Conservation (phyloP, 2,888 invertebrate species). For the Ormyrus rosae region DNA sequence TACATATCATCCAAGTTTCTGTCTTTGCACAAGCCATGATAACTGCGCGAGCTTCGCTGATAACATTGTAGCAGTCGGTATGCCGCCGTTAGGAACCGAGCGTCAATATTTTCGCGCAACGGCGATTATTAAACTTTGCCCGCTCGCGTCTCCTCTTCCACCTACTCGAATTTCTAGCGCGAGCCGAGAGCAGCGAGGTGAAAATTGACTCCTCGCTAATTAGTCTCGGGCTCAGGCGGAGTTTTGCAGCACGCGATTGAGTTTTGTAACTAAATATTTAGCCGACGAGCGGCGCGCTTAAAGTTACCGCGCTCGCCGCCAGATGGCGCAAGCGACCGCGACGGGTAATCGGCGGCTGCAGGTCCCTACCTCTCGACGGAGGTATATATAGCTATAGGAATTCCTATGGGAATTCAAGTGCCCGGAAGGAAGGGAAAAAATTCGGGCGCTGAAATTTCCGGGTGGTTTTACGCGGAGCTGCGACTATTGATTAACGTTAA, state of each 20-base stretch:
- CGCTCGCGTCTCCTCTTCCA: neutral
- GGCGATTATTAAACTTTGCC: neutral
- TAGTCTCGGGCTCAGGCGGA: neutral
- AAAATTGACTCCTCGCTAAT: conserved; percentile 29
- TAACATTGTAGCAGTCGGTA: conserved; percentile 55
- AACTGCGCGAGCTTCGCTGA: conserved; percentile 39
- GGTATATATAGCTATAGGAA: too few relatives aligned
- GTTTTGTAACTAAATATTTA: conserved; percentile 44
- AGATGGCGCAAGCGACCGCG: conserved; percentile 45
- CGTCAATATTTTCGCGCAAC: conserved; percentile 38
- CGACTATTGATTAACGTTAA: neutral
- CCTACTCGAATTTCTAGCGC: too few relatives aligned
- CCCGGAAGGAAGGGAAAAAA: too few relatives aligned
- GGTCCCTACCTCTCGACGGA: conserved; percentile 41
- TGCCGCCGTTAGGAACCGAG: conserved; percentile 4
- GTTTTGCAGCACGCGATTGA: conserved; percentile 18
- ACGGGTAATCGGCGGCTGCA: conserved; percentile 38
- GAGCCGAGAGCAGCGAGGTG: neutral
- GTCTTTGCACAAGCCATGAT: conserved; percentile 51
- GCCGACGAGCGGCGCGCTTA: neutral
- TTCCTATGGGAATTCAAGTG: too few relatives aligned
- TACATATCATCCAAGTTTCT: conserved; percentile 49
- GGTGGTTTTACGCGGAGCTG: neutral
- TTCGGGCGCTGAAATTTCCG: neutral
- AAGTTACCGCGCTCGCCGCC: conserved; percentile 11